Percentiles rank a stretch among this genome's conserved stretches.
Evolutionary conservation across 1,140 invertebrate genomes (phyloP).

Genomic region (Branchinecta lynchi): DNA sequence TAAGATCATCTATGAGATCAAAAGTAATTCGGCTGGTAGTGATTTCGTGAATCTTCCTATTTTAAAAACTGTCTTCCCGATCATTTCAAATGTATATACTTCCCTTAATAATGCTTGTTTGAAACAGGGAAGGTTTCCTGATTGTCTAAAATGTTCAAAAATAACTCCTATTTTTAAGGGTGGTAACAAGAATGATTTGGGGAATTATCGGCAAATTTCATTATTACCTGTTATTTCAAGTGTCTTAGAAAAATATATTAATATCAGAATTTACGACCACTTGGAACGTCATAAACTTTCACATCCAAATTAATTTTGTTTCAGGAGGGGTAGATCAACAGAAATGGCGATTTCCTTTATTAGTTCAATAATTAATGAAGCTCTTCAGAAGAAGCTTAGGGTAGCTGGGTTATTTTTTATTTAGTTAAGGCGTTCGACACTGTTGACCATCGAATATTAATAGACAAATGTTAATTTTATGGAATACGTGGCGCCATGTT

Average conservation of each 20-base stretch:
- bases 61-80: too few species aligned
- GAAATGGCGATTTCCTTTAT: conserved; percentile 10
- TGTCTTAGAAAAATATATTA: conserved; percentile 7
- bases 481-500: too few species aligned
- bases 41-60: background rate
- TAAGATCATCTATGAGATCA: background rate
- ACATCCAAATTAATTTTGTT: conserved; percentile 7
- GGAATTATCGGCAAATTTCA: conserved; percentile 6
- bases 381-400: conserved; percentile 1
- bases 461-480: too few species aligned
- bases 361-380: conserved; percentile 7
- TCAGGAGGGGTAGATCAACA: background rate
- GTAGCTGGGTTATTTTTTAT: background rate
- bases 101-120: too few species aligned
- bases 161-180: too few species aligned
- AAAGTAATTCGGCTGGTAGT: conserved; percentile 6
- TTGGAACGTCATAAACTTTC: conserved; percentile 5
- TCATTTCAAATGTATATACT: too few species aligned
- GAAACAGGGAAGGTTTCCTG: too few species aligned
- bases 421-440: too few species aligned
- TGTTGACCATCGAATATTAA: too few species aligned
- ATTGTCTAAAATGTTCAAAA: too few species aligned
- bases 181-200: too few species aligned
- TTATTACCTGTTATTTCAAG: conserved; percentile 6
- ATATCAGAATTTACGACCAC: background rate